Conservation (phyloP, 1,140 invertebrate species). For the Pantala flavescens region DNA sequence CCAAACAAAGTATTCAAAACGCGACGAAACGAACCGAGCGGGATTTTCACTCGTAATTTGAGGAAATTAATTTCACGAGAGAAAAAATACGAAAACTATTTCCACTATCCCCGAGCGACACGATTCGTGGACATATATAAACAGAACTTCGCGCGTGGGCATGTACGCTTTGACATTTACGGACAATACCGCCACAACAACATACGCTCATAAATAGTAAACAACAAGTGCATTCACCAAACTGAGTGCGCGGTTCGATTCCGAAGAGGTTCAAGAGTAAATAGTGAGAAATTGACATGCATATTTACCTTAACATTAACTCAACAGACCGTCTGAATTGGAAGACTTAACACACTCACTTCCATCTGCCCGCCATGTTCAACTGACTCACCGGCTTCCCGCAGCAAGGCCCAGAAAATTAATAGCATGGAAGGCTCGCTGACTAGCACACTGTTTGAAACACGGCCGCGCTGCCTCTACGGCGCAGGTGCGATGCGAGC, state of each 20-base stretch:
- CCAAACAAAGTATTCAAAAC: no score
- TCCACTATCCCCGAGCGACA: no score
- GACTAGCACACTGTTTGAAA: background rate
- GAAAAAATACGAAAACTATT: no score
- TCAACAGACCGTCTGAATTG: background rate
- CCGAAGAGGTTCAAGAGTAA: background rate
- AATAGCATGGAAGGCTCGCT: background rate
- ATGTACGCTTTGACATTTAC: background rate
- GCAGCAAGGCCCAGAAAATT: background rate
- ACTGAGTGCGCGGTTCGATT: no score
- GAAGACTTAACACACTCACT: background rate
- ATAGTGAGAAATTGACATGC: background rate
- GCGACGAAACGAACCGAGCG: no score
- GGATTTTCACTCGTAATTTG: no score
- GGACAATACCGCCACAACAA: background rate
- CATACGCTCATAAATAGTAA: background rate
- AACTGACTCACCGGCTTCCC: background rate
- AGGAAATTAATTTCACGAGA: no score
- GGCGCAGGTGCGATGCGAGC: background rate
- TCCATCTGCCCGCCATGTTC: background rate
- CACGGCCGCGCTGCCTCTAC: no score
- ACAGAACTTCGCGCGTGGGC: background rate
- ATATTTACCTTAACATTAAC: constrained; percentile 4
- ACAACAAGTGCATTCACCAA: no score
- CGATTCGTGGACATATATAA: background rate